These are phyloP conservation scores for Cisticola juncidis DNA, from an alignment of 2,113 vertebrate species.

Conservation along the genomic window DNA sequence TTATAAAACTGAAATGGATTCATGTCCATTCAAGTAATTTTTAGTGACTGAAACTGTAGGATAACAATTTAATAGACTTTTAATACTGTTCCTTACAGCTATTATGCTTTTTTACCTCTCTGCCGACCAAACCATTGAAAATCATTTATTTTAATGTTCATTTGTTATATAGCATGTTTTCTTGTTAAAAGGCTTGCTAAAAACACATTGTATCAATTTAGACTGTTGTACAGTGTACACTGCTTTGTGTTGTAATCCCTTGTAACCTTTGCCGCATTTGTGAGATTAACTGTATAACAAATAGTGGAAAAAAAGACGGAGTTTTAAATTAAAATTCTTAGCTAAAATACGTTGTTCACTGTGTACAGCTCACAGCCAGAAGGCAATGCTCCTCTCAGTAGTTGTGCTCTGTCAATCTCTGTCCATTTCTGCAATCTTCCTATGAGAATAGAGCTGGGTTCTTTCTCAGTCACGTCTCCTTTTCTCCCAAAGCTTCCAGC, in stretches of 20 bases:
- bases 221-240: not conserved
- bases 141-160: not conserved
- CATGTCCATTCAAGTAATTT: not conserved
- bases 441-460: not conserved
- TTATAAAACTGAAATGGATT: not conserved
- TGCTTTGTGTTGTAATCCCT: not conserved
- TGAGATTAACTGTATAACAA: not conserved
- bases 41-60: not conserved
- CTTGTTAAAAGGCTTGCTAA: not conserved
- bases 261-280: not conserved
- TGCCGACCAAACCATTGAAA: not conserved
- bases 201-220: not conserved
- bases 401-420: not conserved
- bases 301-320: not conserved
- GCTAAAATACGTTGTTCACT: not conserved
- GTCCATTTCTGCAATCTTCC: not conserved
- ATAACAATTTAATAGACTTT: not conserved
- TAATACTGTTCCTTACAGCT: not conserved
- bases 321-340: not conserved
- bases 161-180: not conserved
- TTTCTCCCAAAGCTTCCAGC: not conserved
- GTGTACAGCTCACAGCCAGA: accelerated
- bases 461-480: not conserved
- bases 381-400: not conserved
- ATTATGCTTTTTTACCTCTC: not conserved